Percentiles rank a stretch among this genome's conserved stretches.
Evolutionary conservation across 2,797 vertebrate species (phyloP).

Genomic region (Pempheris klunzingeri): DNA sequence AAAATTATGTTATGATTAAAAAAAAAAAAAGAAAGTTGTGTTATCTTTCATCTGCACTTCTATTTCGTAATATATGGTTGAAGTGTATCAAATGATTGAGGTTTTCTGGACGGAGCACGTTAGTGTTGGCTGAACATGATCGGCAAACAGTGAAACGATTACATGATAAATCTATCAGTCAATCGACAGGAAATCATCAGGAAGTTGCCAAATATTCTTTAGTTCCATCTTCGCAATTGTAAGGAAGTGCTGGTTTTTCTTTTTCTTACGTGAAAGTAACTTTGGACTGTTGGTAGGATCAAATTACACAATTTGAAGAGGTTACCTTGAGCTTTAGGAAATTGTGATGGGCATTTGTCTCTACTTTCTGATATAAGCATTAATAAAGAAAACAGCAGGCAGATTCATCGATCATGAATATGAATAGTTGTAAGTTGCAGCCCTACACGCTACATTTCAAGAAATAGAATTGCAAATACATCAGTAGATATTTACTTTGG

Average conservation of each 20-base stretch:
- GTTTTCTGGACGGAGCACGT: not conserved
- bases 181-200: not conserved
- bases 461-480: not conserved
- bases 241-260: not conserved
- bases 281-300: not conserved
- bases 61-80: not conserved
- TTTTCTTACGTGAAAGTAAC: not conserved
- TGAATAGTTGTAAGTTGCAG: not conserved
- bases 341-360: not conserved
- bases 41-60: slow-evolving; percentile 12
- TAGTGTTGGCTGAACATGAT: not conserved
- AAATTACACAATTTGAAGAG: not conserved
- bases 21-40: slow-evolving; percentile 10
- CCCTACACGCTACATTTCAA: not conserved
- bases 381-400: not conserved
- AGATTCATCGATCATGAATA: not conserved
- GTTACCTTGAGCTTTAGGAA: not conserved
- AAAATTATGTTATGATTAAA: slow-evolving; percentile 19
- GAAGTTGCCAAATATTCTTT: not conserved
- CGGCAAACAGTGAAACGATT: not conserved
- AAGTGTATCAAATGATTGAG: not conserved
- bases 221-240: not conserved
- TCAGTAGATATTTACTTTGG: not conserved
- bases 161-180: not conserved
- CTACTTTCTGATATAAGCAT: no score